Evolutionary conservation across 2,797 vertebrate species (phyloP).

Genomic region (Threskiornis aethiopicus): DNA sequence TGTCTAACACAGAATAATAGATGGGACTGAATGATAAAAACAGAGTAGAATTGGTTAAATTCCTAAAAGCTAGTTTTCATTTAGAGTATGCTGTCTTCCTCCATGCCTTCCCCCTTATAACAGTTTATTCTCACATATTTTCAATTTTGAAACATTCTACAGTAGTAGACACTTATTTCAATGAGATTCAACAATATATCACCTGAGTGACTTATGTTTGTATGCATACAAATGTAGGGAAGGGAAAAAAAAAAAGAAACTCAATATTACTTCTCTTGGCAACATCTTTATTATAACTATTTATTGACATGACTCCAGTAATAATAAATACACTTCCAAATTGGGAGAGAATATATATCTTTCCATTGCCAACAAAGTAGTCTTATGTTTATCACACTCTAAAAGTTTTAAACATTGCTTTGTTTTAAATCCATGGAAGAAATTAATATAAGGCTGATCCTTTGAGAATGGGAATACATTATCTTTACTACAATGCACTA

Average conservation of each 20-base stretch:
- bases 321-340: not conserved
- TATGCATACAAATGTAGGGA: not conserved
- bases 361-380: not conserved
- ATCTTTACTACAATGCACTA: not conserved
- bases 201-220: not conserved
- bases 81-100: not conserved
- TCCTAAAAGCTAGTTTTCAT: not conserved
- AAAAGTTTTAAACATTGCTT: not conserved
- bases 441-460: not conserved
- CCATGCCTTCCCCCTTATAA: not conserved
- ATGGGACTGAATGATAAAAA: not conserved
- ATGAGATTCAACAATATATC: not conserved
- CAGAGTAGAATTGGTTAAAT: not conserved
- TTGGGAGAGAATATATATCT: not conserved
- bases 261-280: not conserved
- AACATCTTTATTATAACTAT: not conserved
- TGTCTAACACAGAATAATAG: not conserved
- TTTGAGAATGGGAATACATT: not conserved
- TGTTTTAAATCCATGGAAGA: not conserved
- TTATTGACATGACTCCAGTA: not conserved
- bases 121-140: not conserved
- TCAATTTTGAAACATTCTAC: not conserved
- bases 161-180: not conserved
- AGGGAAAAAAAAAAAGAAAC: not conserved
- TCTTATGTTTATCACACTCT: not conserved